Percentiles rank a stretch among this genome's conserved stretches.
Evolutionary conservation across 2,888 invertebrate species (phyloP).

Genomic region (Mechanitis messenoides): DNA sequence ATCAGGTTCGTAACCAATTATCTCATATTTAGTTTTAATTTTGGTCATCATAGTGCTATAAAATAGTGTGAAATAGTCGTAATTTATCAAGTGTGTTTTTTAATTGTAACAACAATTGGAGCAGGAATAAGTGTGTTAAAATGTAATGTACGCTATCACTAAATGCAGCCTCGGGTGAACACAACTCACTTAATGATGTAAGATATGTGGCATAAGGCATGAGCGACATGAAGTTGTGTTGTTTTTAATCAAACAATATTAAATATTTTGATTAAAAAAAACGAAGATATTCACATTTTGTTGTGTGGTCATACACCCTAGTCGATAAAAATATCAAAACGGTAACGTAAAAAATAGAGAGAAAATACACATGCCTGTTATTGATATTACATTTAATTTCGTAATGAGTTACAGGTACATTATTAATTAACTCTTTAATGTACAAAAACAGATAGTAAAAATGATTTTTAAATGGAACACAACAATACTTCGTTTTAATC

Average conservation of each 20-base stretch:
- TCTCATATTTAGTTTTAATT: too few species aligned
- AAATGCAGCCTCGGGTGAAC: background rate
- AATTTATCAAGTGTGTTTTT: too few species aligned
- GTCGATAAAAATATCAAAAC: too few species aligned
- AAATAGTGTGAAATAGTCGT: too few species aligned
- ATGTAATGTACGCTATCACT: background rate
- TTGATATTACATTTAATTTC: slow-evolving; percentile 25
- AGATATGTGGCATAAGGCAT: background rate
- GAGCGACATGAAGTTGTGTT: background rate
- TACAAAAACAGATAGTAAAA: background rate
- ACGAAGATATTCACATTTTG: too few species aligned
- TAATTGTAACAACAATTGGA: too few species aligned
- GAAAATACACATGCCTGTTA: slow-evolving; percentile 26
- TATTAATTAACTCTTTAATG: slow-evolving; percentile 17
- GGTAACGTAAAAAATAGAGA: slow-evolving; percentile 25
- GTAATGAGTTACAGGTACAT: slow-evolving; percentile 23
- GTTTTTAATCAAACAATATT: background rate
- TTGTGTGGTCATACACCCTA: too few species aligned
- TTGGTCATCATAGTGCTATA: too few species aligned
- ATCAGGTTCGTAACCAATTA: too few species aligned
- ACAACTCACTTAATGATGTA: slow-evolving; percentile 1
- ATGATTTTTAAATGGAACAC: background rate
- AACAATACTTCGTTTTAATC: too few species aligned
- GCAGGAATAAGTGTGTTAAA: too few species aligned
- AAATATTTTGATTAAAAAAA: too few species aligned